Conservation (phyloP, 2,888 invertebrate species). For the Gandaritis pyraliata region DNA sequence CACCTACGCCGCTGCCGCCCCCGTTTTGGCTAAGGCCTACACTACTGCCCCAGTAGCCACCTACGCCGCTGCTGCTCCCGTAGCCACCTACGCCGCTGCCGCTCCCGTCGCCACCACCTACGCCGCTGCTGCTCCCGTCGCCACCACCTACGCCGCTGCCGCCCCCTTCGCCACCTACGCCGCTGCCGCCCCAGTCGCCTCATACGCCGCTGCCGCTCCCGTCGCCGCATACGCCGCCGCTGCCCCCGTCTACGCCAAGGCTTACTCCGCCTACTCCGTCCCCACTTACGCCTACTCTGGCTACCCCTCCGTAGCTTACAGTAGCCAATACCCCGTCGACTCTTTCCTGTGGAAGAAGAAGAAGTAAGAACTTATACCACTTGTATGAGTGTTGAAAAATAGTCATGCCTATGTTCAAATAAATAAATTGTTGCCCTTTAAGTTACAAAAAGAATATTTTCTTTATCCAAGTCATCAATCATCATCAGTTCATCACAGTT, state of each 20-base stretch:
- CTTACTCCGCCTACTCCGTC: slow-evolving; percentile 41
- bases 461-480: background rate
- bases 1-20: slow-evolving; percentile 8
- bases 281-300: slow-evolving; percentile 45
- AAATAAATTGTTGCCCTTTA: slow-evolving; percentile 31
- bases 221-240: slow-evolving; percentile 60
- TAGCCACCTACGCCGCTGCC: slow-evolving; percentile 19
- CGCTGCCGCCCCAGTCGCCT: slow-evolving; percentile 50
- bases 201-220: slow-evolving; percentile 51
- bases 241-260: slow-evolving; percentile 34
- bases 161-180: slow-evolving; percentile 33
- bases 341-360: slow-evolving; percentile 36
- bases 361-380: slow-evolving; percentile 31
- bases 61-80: slow-evolving; percentile 13
- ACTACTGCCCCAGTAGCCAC: slow-evolving; percentile 23
- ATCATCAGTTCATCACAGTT: no score
- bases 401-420: slow-evolving; percentile 29
- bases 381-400: slow-evolving; percentile 23
- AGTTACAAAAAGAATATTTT: slow-evolving; percentile 13
- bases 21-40: slow-evolving; percentile 15
- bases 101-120: slow-evolving; percentile 40
- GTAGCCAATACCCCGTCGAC: slow-evolving; percentile 27
- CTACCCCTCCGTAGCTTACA: slow-evolving; percentile 34
- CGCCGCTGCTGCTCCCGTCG: slow-evolving; percentile 46
- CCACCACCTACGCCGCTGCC: slow-evolving; percentile 45